Evolutionary conservation across 1,140 invertebrate genomes (phyloP).

Genomic region (Trichonephila inaurata): DNA sequence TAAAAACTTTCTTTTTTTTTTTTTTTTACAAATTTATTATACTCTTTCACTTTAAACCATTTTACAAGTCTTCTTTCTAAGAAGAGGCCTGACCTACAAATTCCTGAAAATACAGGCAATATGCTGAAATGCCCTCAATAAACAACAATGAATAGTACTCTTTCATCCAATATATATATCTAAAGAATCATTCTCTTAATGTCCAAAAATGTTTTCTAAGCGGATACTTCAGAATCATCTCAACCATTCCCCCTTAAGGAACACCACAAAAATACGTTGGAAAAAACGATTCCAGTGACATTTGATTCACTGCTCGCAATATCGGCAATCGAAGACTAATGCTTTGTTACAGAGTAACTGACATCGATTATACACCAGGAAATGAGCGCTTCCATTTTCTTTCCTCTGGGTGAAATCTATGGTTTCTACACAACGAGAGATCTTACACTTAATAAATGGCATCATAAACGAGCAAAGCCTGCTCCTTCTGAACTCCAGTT

Average conservation of each 20-base stretch:
- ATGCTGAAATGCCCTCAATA: no score
- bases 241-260: not conserved
- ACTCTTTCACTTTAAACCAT: no score
- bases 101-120: no score
- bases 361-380: not conserved
- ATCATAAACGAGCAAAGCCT: constrained; percentile 20
- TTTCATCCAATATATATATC: no score
- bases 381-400: not conserved
- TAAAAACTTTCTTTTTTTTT: no score
- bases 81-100: no score
- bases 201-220: no score
- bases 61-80: no score
- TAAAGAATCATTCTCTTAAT: no score
- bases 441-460: constrained; percentile 21
- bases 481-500: not conserved
- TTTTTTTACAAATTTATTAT: no score
- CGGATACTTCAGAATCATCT: no score
- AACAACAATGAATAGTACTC: no score
- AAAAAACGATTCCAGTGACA: not conserved
- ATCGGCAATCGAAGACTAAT: constrained; percentile 18
- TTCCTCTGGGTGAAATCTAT: not conserved
- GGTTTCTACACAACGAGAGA: not conserved
- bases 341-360: not conserved
- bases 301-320: not conserved
- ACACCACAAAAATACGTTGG: not conserved